Conservation (phyloP, 1,140 invertebrate species). For the Bradysia coprophila region DNA sequence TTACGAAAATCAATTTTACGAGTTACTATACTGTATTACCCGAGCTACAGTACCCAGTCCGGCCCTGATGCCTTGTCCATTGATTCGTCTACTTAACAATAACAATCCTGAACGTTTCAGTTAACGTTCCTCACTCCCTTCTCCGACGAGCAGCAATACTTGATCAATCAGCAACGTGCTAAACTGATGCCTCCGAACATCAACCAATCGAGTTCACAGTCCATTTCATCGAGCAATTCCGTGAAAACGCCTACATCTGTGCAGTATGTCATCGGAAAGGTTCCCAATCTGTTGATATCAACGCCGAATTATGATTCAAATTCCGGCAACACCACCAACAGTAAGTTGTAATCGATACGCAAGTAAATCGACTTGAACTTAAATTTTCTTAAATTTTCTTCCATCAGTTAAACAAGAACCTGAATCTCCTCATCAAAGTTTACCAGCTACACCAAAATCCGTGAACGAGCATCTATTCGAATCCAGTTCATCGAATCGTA, state of each 20-base stretch:
- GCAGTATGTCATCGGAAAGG: neutral
- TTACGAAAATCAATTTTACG: no score
- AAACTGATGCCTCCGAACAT: neutral
- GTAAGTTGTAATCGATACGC: no score
- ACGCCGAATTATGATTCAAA: neutral
- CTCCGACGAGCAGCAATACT: neutral
- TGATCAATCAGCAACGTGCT: neutral
- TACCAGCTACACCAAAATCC: constrained; percentile 5
- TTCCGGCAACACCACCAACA: no score
- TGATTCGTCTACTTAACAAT: neutral
- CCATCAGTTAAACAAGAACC: neutral
- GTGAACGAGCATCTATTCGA: neutral
- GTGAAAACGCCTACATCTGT: neutral
- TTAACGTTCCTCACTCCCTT: neutral
- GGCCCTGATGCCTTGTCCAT: no score
- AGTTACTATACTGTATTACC: no score
- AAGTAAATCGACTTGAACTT: no score
- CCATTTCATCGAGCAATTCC: neutral
- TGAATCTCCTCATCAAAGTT: neutral
- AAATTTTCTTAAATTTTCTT: no score
- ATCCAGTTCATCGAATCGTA: neutral
- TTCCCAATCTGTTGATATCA: neutral
- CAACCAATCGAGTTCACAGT: neutral
- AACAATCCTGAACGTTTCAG: neutral
- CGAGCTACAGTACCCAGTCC: no score